Evolutionary conservation across 1,140 invertebrate species (phyloP).

Genomic region (Linepithema humile): DNA sequence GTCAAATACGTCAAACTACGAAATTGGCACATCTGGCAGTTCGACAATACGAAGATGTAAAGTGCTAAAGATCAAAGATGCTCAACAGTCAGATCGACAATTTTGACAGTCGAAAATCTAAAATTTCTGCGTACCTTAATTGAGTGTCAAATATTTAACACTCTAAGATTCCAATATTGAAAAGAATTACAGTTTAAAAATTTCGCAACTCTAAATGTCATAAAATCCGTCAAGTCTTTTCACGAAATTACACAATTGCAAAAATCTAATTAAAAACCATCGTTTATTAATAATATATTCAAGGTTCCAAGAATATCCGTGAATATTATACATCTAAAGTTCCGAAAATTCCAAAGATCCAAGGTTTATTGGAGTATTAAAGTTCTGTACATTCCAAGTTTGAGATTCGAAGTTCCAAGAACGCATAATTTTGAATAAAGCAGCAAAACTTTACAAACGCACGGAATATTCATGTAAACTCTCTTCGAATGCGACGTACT

Average conservation of each 20-base stretch:
- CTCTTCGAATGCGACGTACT: background rate
- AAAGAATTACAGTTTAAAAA: background rate
- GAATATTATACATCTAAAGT: background rate
- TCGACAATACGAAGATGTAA: background rate
- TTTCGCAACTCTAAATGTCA: background rate
- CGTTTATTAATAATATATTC: background rate
- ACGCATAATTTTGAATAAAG: background rate
- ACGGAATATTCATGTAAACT: slow-evolving; percentile 22
- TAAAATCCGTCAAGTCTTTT: too few relatives aligned
- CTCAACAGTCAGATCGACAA: background rate
- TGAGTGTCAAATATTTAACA: background rate
- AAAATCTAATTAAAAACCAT: background rate
- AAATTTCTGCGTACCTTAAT: background rate
- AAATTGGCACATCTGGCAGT: too few relatives aligned
- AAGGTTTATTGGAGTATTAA: background rate
- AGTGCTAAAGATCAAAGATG: background rate
- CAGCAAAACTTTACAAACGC: background rate
- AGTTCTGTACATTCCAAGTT: background rate
- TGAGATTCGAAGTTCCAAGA: background rate
- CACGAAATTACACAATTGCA: background rate
- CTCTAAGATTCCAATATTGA: background rate
- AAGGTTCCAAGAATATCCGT: background rate
- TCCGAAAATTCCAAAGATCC: background rate
- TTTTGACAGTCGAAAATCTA: background rate
- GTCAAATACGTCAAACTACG: background rate